Percentiles rank a stretch among this genome's conserved stretches.
These are phyloP conservation scores for Cololabis saira DNA, from an alignment of 2,113 vertebrate species.

Conservation along the genomic window DNA sequence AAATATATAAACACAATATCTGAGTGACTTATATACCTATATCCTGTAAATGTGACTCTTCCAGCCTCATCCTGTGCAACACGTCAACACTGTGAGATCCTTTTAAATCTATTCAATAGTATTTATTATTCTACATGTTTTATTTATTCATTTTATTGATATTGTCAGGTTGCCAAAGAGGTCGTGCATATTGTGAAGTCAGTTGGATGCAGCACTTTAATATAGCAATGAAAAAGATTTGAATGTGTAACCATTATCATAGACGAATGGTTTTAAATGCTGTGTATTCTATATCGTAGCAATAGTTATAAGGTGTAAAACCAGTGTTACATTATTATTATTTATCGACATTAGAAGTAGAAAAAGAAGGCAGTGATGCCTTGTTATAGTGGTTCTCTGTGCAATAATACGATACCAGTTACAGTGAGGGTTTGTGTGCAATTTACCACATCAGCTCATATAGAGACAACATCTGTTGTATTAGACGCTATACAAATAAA, in stretches of 20 bases:
- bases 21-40: not conserved
- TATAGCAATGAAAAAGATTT: not conserved
- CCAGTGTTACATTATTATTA: conserved; percentile 16
- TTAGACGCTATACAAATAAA: too few species aligned
- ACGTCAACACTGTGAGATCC: not conserved
- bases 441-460: conserved; percentile 21
- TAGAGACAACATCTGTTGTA: too few species aligned
- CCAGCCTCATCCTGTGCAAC: conserved; percentile 10
- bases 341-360: conserved; percentile 43
- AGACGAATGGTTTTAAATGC: not conserved
- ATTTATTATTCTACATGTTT: not conserved
- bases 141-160: conserved; percentile 2
- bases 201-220: conserved; percentile 54
- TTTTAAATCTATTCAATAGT: conserved; percentile 28
- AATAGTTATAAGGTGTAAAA: conserved; percentile 42
- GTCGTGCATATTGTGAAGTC: conserved; percentile 27
- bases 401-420: conserved; percentile 50
- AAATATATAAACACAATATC: not conserved
- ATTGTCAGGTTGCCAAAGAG: conserved; percentile 50
- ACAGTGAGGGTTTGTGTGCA: conserved; percentile 53
- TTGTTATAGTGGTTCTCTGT: conserved; percentile 29
- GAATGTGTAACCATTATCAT: conserved; percentile 3
- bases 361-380: conserved; percentile 14
- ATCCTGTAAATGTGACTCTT: conserved; percentile 41
- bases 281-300: conserved; percentile 27